Conservation (phyloP, 2,113 vertebrate genomes). For the Limanda limanda region DNA sequence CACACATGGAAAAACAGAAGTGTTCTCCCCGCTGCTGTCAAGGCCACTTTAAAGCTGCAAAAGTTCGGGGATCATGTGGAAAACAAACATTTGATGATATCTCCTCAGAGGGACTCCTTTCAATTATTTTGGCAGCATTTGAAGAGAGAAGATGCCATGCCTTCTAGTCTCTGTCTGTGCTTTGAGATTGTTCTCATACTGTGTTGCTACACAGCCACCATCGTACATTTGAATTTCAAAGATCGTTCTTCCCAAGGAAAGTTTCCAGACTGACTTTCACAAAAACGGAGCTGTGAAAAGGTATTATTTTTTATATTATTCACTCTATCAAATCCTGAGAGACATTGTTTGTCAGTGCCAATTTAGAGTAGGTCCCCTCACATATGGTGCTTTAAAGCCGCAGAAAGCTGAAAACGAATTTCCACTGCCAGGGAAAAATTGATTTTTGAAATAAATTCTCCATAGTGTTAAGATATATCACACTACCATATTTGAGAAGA, state of each 20-base stretch:
- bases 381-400: slow-evolving; percentile 30
- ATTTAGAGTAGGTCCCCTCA: slow-evolving; percentile 43
- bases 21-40: slow-evolving; percentile 52
- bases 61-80: slow-evolving; percentile 46
- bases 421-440: not conserved
- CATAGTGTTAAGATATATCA: not conserved
- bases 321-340: slow-evolving; percentile 35
- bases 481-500: not conserved
- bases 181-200: slow-evolving; percentile 44
- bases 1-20: slow-evolving; percentile 57
- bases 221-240: slow-evolving; percentile 70
- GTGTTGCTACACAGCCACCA: slow-evolving; percentile 37
- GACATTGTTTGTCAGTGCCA: slow-evolving; percentile 57
- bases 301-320: slow-evolving; percentile 41
- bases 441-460: not conserved
- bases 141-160: slow-evolving; percentile 19
- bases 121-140: slow-evolving; percentile 70
- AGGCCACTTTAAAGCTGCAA: slow-evolving; percentile 59
- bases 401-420: slow-evolving; percentile 24
- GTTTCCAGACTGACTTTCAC: slow-evolving; percentile 63
- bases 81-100: slow-evolving; percentile 61
- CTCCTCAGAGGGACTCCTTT: slow-evolving; percentile 66
- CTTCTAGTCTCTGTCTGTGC: slow-evolving; percentile 37
- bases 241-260: slow-evolving; percentile 58
- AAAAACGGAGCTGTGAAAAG: slow-evolving; percentile 33